Conservation (phyloP, 64 coral and sea anemone genomes). For the Acropora tenuis region DNA sequence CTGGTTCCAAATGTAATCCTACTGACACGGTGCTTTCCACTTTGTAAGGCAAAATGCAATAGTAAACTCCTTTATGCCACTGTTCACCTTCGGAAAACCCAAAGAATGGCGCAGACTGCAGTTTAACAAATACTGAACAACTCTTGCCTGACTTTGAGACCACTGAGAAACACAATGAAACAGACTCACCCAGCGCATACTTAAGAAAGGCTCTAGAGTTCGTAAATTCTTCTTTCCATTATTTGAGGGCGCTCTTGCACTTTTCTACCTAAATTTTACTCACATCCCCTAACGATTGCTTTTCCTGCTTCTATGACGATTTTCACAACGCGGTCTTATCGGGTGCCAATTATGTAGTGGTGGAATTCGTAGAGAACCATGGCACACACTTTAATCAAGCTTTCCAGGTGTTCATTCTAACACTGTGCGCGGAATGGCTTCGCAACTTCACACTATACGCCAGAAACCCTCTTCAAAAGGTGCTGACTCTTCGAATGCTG, state of each 20-base stretch:
- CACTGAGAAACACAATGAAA: slow-evolving; percentile 26
- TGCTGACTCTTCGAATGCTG: too few relatives aligned
- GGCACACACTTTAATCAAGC: neutral
- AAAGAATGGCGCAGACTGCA: too few relatives aligned
- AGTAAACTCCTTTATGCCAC: too few relatives aligned
- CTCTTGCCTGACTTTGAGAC: slow-evolving; percentile 51
- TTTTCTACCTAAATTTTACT: slow-evolving; percentile 9
- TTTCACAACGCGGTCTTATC: neutral
- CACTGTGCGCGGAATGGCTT: too few relatives aligned
- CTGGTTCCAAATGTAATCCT: too few relatives aligned
- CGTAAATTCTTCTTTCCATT: slow-evolving; percentile 9
- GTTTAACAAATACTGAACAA: too few relatives aligned
- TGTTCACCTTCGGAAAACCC: too few relatives aligned
- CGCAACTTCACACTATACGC: too few relatives aligned
- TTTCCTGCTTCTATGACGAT: neutral
- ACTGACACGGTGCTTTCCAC: too few relatives aligned
- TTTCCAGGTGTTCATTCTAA: too few relatives aligned
- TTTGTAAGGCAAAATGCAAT: too few relatives aligned
- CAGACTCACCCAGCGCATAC: neutral
- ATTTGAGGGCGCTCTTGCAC: slow-evolving; percentile 11
- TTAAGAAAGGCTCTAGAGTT: slow-evolving; percentile 15
- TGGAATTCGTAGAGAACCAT: neutral
- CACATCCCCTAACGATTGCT: neutral
- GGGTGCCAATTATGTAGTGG: slow-evolving; percentile 17
- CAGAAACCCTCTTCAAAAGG: too few relatives aligned